These are phyloP conservation scores for Papilio dardanus DNA, from an alignment of 1,140 invertebrate species.

Conservation along the genomic window DNA sequence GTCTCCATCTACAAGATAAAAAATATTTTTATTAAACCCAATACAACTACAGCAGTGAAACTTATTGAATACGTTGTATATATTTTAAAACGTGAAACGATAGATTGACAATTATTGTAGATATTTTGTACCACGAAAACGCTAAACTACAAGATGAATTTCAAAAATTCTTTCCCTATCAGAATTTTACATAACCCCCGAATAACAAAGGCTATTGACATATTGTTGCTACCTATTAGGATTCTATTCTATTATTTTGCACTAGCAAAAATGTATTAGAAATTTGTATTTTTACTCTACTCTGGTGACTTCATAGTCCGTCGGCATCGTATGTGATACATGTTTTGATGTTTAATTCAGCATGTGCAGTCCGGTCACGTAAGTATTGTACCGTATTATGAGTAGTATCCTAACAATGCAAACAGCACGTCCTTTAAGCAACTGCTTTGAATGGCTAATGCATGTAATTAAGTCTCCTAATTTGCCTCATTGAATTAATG, in stretches of 20 bases:
- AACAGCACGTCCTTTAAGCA: slow-evolving; percentile 20
- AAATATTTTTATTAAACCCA: no score
- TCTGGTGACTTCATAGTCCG: not conserved
- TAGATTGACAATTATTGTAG: no score
- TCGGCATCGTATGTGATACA: slow-evolving; percentile 1
- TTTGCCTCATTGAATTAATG: slow-evolving; percentile 22
- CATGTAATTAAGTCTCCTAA: slow-evolving; percentile 7
- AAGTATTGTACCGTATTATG: slow-evolving; percentile 8
- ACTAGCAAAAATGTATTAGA: no score
- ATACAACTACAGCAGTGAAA: not conserved
- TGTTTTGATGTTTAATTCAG: slow-evolving; percentile 11
- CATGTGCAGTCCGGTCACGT: not conserved
- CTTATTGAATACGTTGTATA: not conserved
- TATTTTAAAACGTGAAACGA: not conserved
- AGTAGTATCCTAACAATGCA: slow-evolving; percentile 11
- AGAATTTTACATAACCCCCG: not conserved
- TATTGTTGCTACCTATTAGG: not conserved
- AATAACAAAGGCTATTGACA: not conserved
- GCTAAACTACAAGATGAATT: not conserved
- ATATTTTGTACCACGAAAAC: no score
- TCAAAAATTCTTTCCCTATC: not conserved
- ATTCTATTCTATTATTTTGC: not conserved
- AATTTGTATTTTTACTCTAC: not conserved
- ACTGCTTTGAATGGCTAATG: not conserved
- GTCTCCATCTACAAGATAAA: not conserved